phyloP scores from a whole-genome alignment of 2,888 invertebrate species.

The Operophtera brumata region DNA sequence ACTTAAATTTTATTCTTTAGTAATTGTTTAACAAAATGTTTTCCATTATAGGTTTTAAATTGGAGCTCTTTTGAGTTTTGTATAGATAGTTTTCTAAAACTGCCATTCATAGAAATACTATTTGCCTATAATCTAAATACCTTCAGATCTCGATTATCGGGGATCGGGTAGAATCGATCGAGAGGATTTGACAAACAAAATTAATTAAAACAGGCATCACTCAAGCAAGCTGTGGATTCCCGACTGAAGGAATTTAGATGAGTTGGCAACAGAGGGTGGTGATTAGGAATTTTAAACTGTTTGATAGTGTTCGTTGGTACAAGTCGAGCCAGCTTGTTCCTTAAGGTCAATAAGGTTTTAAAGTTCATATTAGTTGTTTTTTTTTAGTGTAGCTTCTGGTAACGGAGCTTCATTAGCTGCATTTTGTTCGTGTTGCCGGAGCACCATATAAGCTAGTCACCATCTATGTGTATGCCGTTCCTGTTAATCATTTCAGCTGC shows the following conservation, averaged over 20 bases:
- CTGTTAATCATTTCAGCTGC: too few species aligned
- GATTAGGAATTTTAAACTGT: background rate
- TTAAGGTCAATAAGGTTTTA: too few species aligned
- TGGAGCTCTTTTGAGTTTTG: background rate
- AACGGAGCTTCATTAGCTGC: too few species aligned
- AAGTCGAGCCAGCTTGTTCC: background rate
- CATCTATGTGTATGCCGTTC: too few species aligned
- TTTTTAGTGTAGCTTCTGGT: too few species aligned
- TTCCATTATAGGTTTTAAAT: too few species aligned
- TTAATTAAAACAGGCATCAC: constrained; percentile 33
- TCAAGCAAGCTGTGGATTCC: background rate
- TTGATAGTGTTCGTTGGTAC: background rate
- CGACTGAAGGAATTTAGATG: constrained; percentile 15
- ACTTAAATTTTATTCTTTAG: too few species aligned
- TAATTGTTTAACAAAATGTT: too few species aligned
- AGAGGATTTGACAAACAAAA: constrained; percentile 29
- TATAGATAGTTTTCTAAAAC: background rate
- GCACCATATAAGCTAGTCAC: too few species aligned
- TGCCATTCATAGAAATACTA: background rate
- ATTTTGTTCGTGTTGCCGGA: too few species aligned
- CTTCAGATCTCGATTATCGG: constrained; percentile 32
- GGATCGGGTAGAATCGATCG: constrained; percentile 22
- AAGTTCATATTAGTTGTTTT: too few species aligned
- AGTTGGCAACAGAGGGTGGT: background rate
- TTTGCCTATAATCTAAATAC: constrained; percentile 33